phyloP scores from a whole-genome alignment of 2,113 vertebrate genomes.

The Balaeniceps rex region DNA sequence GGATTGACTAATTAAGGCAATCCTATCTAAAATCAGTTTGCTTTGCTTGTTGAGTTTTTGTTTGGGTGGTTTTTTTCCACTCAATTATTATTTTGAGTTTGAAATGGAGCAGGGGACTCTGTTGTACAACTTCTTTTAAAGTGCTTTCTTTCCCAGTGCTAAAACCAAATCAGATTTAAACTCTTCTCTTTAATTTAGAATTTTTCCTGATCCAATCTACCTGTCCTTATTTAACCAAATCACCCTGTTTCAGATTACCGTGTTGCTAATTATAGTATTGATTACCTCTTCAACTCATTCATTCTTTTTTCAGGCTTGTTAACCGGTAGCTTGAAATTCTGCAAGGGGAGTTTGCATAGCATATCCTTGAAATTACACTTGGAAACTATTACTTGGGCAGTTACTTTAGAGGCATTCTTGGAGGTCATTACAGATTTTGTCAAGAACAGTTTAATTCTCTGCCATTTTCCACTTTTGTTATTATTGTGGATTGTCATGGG shows the following conservation, averaged over 20 bases:
- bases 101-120: not conserved
- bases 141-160: not conserved
- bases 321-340: not conserved
- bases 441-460: constrained; percentile 62
- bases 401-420: constrained; percentile 19
- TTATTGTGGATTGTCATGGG: constrained; percentile 45
- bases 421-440: constrained; percentile 63
- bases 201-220: not conserved
- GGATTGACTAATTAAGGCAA: constrained; percentile 39
- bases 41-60: not conserved
- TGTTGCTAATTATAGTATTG: not conserved
- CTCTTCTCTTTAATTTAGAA: not conserved
- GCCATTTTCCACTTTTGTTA: constrained; percentile 56
- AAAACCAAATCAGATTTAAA: not conserved
- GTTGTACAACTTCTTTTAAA: not conserved
- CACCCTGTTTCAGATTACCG: not conserved
- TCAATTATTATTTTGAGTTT: not conserved
- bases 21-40: constrained; percentile 20
- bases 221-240: not conserved
- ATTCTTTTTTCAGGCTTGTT: not conserved
- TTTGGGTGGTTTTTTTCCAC: not conserved
- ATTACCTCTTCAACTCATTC: not conserved
- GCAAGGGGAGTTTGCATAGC: not conserved
- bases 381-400: constrained; percentile 36
- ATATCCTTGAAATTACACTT: constrained; percentile 33